Percentiles rank a stretch among this genome's conserved stretches.
These are phyloP conservation scores for Erebia ligea DNA, from an alignment of 2,888 invertebrate genomes.

Conservation along the genomic window DNA sequence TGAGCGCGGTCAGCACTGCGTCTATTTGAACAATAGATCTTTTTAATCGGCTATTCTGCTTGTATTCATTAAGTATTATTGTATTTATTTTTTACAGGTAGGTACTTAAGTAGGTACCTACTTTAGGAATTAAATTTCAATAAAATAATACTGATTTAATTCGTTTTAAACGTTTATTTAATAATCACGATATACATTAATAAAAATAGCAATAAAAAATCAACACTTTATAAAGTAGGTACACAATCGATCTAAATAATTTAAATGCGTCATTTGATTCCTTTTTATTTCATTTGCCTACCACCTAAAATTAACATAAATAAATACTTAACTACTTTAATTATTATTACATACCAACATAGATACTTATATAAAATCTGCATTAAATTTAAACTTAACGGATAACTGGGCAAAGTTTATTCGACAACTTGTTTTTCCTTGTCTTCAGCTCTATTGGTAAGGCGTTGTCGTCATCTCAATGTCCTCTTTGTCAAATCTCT, in stretches of 20 bases:
- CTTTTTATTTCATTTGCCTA: neutral
- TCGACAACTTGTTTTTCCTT: constrained; percentile 8
- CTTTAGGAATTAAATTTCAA: too few species aligned
- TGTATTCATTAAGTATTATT: too few species aligned
- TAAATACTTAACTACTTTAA: neutral
- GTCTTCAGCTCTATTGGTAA: constrained; percentile 41
- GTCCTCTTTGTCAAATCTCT: constrained; percentile 44
- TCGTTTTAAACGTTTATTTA: too few species aligned
- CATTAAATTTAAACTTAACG: constrained; percentile 12
- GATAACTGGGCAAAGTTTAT: constrained; percentile 24
- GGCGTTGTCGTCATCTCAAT: constrained; percentile 62
- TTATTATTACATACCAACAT: neutral
- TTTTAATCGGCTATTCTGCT: too few species aligned
- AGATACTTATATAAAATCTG: neutral
- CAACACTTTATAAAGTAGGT: too few species aligned
- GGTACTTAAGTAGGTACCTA: neutral
- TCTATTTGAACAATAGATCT: too few species aligned
- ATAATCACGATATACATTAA: too few species aligned
- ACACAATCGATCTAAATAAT: constrained; percentile 15
- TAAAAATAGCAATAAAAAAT: too few species aligned
- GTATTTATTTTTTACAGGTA: too few species aligned
- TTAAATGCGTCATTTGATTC: constrained; percentile 32
- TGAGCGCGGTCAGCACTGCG: too few species aligned
- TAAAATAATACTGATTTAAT: too few species aligned
- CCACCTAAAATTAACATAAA: neutral